These are phyloP conservation scores for Emydoidea blandingii DNA, from an alignment of 2,797 vertebrate species.

Conservation along the genomic window DNA sequence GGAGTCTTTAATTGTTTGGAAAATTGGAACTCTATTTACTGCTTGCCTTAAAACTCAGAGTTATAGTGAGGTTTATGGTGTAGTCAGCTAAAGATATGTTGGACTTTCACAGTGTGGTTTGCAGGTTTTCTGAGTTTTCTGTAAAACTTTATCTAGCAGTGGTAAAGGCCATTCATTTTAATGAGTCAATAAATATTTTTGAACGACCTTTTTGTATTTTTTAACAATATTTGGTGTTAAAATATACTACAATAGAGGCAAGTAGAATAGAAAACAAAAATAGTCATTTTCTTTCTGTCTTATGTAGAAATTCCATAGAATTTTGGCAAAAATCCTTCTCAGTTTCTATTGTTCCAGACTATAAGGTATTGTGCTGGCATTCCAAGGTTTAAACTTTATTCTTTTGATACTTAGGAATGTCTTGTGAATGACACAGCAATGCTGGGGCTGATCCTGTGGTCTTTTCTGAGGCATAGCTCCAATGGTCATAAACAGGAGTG, in stretches of 20 bases:
- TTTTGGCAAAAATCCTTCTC: neutral
- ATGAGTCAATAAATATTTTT: neutral
- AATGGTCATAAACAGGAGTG: neutral
- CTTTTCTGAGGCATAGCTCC: neutral
- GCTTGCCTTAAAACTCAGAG: rapidly evolving
- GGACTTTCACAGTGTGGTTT: neutral
- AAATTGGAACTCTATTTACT: neutral
- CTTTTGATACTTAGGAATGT: too few species aligned
- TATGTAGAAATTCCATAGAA: neutral
- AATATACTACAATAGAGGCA: neutral
- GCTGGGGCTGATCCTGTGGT: neutral
- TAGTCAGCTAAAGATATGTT: neutral
- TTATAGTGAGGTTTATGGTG: neutral
- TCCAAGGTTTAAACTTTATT: too few species aligned
- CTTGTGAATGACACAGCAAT: neutral
- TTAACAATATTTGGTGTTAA: neutral
- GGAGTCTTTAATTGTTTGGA: neutral
- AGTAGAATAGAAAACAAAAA: neutral
- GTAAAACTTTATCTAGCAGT: neutral
- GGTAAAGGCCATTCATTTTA: neutral
- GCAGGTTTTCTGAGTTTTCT: neutral
- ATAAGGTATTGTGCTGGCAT: too few species aligned
- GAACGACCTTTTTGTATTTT: neutral
- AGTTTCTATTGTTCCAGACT: too few species aligned
- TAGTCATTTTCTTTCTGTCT: neutral